Evolutionary conservation across 2,797 vertebrate species (phyloP).

Genomic region (Tympanoctomys barrerae): DNA sequence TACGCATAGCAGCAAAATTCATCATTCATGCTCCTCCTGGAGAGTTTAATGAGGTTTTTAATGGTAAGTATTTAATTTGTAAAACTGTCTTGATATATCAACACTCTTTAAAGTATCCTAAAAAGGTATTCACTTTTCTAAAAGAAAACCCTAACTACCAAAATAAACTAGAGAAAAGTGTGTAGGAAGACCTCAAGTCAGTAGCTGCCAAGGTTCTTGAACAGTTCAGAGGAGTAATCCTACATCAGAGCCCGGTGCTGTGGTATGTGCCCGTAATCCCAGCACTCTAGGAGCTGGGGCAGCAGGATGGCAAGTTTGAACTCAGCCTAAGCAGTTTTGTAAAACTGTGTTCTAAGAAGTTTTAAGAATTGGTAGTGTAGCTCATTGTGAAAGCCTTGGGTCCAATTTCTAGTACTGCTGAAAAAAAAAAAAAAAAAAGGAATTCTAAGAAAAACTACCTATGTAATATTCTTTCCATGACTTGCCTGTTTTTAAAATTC

Average conservation of each 20-base stretch:
- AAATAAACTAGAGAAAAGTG: constrained; percentile 8
- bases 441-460: constrained; percentile 5
- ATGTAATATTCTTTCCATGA: not conserved
- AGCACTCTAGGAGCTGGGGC: not conserved
- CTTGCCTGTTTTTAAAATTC: not conserved
- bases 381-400: not conserved
- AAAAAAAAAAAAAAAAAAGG: not conserved
- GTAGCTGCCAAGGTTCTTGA: not conserved
- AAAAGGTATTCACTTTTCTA: not conserved
- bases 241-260: not conserved
- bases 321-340: not conserved
- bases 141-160: not conserved
- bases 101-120: not conserved
- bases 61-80: constrained; percentile 91
- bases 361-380: not conserved
- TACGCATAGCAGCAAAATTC: constrained; percentile 91
- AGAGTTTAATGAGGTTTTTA: constrained; percentile 99
- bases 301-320: not conserved
- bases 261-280: not conserved
- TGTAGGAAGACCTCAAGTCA: not conserved
- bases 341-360: not conserved
- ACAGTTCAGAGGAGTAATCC: not conserved
- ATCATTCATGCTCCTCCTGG: constrained; percentile 97
- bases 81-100: constrained; percentile 26
- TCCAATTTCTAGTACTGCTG: not conserved